phyloP scores from a whole-genome alignment of 2,888 invertebrate species.

The Amorpha juglandis region DNA sequence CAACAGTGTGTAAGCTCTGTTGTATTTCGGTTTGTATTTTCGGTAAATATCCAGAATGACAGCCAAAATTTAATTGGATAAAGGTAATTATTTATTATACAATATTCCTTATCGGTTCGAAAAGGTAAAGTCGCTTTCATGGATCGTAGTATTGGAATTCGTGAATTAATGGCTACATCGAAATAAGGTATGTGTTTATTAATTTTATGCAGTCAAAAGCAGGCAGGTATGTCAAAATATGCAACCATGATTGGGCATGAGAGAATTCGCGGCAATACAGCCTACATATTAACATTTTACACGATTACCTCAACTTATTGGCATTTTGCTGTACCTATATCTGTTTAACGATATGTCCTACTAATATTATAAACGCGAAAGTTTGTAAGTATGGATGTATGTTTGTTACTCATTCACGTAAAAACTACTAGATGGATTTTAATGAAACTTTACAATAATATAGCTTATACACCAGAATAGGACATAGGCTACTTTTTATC shows the following conservation, averaged over 20 bases:
- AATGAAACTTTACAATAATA: no score
- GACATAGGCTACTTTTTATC: no score
- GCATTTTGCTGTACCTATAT: neutral
- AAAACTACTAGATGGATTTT: no score
- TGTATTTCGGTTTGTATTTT: no score
- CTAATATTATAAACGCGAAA: no score
- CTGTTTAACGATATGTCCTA: neutral
- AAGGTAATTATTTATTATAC: neutral
- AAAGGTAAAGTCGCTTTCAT: neutral
- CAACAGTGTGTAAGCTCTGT: no score
- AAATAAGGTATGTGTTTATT: neutral
- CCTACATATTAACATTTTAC: neutral
- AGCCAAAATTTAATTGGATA: no score
- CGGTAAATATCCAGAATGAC: no score
- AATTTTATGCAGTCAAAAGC: neutral
- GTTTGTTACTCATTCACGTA: no score
- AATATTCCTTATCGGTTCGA: neutral
- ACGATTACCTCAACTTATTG: slow-evolving; percentile 2
- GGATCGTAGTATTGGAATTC: neutral
- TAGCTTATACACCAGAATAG: no score
- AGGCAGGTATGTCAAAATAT: neutral
- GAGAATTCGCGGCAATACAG: neutral
- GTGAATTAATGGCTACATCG: neutral
- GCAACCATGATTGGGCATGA: slow-evolving; percentile 5
- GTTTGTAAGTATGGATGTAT: no score